These are phyloP conservation scores for Aquatica leii DNA, from an alignment of 2,888 invertebrate genomes.

Conservation along the genomic window DNA sequence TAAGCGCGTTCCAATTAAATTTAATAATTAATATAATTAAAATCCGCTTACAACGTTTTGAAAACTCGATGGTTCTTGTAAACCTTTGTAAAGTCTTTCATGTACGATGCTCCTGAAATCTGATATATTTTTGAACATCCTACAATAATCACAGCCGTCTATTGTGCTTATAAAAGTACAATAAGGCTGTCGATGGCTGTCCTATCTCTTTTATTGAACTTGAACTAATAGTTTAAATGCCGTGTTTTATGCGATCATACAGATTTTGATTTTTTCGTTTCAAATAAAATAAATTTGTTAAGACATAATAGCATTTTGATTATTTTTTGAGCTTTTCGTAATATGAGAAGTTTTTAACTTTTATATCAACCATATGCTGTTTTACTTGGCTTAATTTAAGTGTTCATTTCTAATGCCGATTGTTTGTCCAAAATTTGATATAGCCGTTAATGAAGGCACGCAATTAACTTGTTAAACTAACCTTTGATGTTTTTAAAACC, in stretches of 20 bases:
- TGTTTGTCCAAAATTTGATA: conserved; percentile 7
- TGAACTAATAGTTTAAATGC: conserved; percentile 46
- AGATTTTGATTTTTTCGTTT: conserved; percentile 29
- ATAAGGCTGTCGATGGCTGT: conserved; percentile 44
- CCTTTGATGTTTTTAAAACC: too few species aligned
- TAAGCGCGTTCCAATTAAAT: too few species aligned
- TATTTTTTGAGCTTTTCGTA: conserved; percentile 36
- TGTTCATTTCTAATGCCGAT: conserved; percentile 2
- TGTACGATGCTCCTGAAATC: conserved; percentile 39
- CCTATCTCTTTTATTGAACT: conserved; percentile 37
- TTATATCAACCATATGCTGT: conserved; percentile 21
- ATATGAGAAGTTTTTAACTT: conserved; percentile 30
- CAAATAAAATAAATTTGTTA: conserved; percentile 39
- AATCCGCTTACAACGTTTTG: conserved; percentile 20
- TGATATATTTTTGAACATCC: conserved; percentile 46
- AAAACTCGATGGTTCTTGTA: conserved; percentile 29
- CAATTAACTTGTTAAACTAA: too few species aligned
- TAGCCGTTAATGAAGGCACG: neutral
- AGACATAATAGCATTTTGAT: conserved; percentile 41
- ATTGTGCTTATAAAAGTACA: conserved; percentile 45
- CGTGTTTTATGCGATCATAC: conserved; percentile 44
- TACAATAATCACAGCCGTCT: conserved; percentile 41
- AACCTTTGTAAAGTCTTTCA: conserved; percentile 28
- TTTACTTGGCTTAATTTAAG: conserved; percentile 10
- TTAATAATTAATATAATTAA: too few species aligned